Base-by-base conservation (phyloP, 2,797 vertebrate species). In the Bradypus variegatus region DNA sequence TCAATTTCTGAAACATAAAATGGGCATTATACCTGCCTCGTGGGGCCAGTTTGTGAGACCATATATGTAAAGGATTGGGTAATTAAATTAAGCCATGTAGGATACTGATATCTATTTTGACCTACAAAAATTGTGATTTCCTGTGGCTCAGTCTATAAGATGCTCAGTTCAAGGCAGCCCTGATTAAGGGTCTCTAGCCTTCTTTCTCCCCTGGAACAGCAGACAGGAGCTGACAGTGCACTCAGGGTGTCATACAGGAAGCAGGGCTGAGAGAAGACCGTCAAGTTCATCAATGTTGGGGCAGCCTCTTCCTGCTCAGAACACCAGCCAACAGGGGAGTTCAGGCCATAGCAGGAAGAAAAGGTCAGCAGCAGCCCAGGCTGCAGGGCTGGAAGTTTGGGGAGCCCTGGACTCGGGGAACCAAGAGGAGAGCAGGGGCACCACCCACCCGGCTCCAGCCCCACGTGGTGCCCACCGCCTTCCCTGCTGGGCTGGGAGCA, bases 1-100 rank as follows among this genome's bases (percentile, higher is more conserved):
- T 81, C 79, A 50, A 18, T 88, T 91, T 94, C 81, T 85, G 89
- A 93, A 89, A 69, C 53, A n/a, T 53, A 60, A 89, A 88, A 48
- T 27, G 82, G 78, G 16, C 19, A 19, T 58, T 53, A 33, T 45
- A n/a, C 84, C 31, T 88, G 50, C 45, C 58, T 87, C 3, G 0
- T 2, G 72, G 64, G 78, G 60, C 82, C 41, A 16, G 23, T 18
- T 21, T 15, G 15, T 9, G 85, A 86, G 60, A 65, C 92, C 60
- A 50, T 8, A 38, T 21, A 3, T 11, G 14, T 5, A 38, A 36
- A 69, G 80, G 75, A 38, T 55, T 31, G 48, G 55, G 25, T 41
- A 45, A 45, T 75, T 16, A 75, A 70, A 65, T 64, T 2, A 72
- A 69, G 29, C 45, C 64, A n/a, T 6, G 16, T 58, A 58, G 58